These are phyloP conservation scores for Hestina assimilis DNA, from an alignment of 1,140 invertebrate species.

Conservation along the genomic window DNA sequence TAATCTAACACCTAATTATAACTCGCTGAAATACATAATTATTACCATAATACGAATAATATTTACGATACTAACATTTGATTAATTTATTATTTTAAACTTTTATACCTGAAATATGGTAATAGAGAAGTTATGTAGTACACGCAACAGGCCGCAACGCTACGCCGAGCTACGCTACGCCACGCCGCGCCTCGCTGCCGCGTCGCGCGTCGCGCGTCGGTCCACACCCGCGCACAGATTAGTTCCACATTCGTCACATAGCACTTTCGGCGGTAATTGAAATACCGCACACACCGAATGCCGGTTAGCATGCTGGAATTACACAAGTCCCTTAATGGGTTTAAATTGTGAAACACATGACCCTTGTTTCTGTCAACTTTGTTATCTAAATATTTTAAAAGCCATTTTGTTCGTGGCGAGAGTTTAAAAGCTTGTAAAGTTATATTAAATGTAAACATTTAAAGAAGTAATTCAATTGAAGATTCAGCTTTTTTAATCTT, in stretches of 20 bases:
- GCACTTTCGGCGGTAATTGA: slow-evolving; percentile 17
- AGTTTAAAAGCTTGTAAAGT: neutral
- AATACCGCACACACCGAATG: slow-evolving; percentile 13
- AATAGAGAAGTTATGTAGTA: no score
- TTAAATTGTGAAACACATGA: slow-evolving; percentile 13
- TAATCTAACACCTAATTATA: no score
- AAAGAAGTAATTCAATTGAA: no score
- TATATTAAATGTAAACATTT: neutral
- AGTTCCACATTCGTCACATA: slow-evolving; percentile 17
- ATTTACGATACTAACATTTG: no score
- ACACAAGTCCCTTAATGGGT: slow-evolving; percentile 7
- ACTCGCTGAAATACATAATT: no score
- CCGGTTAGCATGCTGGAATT: neutral
- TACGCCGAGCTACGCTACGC: no score
- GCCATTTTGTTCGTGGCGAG: neutral
- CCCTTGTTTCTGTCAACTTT: slow-evolving; percentile 17
- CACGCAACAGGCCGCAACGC: neutral
- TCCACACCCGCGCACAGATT: slow-evolving; percentile 5
- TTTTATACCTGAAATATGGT: no score
- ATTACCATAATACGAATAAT: no score
- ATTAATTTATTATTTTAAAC: no score
- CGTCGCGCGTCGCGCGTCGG: neutral
- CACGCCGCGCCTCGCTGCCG: neutral
- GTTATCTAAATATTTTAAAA: slow-evolving; percentile 14
- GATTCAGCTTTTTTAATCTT: no score